Evolutionary conservation across 2,113 vertebrate genomes (phyloP).

Genomic region (Pseudonaja textilis): DNA sequence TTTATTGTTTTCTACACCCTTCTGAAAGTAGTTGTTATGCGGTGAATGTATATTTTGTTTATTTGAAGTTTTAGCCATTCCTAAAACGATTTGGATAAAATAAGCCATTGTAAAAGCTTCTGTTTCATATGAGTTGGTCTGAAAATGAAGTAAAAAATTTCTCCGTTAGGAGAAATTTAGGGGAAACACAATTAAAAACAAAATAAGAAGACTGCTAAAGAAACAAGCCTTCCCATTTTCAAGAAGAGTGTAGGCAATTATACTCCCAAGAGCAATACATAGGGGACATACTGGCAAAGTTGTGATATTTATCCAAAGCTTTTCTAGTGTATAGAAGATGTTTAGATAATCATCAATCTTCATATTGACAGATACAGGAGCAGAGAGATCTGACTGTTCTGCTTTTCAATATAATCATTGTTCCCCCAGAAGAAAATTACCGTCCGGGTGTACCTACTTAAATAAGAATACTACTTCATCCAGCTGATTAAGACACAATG

Average conservation of each 20-base stretch:
- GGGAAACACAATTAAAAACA: background rate
- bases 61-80: slow-evolving; percentile 10
- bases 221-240: slow-evolving; percentile 10
- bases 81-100: background rate
- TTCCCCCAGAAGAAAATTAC: background rate
- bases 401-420: background rate
- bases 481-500: background rate
- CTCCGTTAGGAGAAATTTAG: slow-evolving; percentile 5
- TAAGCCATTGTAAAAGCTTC: background rate
- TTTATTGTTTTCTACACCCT: background rate
- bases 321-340: background rate
- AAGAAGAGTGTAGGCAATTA: fast-evolving
- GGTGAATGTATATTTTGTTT: background rate
- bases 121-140: background rate
- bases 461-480: background rate
- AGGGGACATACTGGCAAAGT: background rate
- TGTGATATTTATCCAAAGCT: background rate
- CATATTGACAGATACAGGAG: background rate
- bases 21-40: background rate
- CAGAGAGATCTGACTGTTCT: background rate
- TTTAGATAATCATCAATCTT: background rate
- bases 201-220: background rate
- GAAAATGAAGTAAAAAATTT: slow-evolving; percentile 13
- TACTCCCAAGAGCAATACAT: background rate
- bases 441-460: background rate